A percentile compares a stretch with the other conserved stretches of the same genome.
Evolutionary conservation across 37 sponge, comb jelly and placozoan genomes (phyloP).

Genomic region (Oscarella lobularis): DNA sequence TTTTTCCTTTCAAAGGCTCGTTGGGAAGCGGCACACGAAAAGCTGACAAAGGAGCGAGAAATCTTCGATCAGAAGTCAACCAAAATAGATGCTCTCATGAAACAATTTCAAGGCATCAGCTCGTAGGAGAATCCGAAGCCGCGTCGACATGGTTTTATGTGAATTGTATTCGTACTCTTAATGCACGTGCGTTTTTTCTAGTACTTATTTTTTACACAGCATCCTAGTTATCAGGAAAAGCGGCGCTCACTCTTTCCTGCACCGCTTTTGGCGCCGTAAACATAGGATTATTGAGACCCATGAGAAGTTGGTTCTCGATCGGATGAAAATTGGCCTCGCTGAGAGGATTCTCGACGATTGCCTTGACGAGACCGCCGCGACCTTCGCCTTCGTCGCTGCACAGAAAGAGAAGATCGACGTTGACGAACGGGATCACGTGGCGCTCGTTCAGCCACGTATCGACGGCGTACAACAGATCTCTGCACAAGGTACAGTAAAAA

Average conservation of each 20-base stretch:
- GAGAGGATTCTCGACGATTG: slow-evolving; percentile 52
- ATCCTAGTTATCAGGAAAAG: no score
- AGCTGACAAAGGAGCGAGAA: slow-evolving; percentile 31
- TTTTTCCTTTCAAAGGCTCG: neutral
- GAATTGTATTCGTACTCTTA: no score
- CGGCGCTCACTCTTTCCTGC: neutral
- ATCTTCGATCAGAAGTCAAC: slow-evolving; percentile 33
- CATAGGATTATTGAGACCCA: slow-evolving; percentile 57
- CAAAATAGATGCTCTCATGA: slow-evolving; percentile 75
- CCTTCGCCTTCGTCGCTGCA: slow-evolving; percentile 14
- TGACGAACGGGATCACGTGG: slow-evolving; percentile 40
- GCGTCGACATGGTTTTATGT: no score
- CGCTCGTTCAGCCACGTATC: slow-evolving; percentile 65
- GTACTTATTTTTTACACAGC: no score
- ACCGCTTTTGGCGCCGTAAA: slow-evolving; percentile 16
- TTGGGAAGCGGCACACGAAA: slow-evolving; percentile 10
- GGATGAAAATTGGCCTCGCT: slow-evolving; percentile 16
- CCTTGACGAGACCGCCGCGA: slow-evolving; percentile 37
- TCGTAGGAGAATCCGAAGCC: no score
- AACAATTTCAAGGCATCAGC: slow-evolving; percentile 54
- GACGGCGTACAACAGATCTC: slow-evolving; percentile 31
- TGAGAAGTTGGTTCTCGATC: slow-evolving; percentile 44
- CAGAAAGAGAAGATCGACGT: slow-evolving; percentile 33
- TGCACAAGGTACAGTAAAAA: slow-evolving; percentile 1
- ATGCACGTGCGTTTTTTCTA: no score